These are phyloP conservation scores for Microtus pennsylvanicus DNA, from an alignment of 2,113 vertebrate species.

Conservation along the genomic window DNA sequence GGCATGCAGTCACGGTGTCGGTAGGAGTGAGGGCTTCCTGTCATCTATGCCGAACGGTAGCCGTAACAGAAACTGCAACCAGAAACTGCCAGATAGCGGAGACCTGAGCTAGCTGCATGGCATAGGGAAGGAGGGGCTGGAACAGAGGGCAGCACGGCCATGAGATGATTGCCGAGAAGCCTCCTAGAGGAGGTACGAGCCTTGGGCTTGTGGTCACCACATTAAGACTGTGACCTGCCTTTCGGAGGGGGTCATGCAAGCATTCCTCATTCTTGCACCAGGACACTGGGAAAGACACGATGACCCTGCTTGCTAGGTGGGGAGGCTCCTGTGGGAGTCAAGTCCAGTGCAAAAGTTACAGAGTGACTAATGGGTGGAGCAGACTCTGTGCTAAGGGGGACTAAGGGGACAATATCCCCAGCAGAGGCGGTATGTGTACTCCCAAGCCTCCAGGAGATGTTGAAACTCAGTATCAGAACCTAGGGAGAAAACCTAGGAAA, in stretches of 20 bases:
- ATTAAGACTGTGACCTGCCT: not conserved
- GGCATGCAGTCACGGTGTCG: accelerated
- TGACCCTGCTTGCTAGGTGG: not conserved
- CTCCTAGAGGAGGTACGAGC: not conserved
- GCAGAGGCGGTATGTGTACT: accelerated
- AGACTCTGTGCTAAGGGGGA: not conserved
- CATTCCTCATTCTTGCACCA: not conserved
- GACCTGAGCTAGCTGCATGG: accelerated
- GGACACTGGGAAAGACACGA: accelerated
- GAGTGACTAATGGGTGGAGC: not conserved
- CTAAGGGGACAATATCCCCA: not conserved
- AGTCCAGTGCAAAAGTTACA: not conserved
- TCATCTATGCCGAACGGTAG: accelerated
- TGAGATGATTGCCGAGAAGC: not conserved
- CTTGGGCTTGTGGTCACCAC: not conserved
- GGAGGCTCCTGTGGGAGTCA: not conserved
- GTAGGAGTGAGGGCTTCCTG: accelerated
- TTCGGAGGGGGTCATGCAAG: not conserved
- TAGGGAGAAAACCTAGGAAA: not conserved
- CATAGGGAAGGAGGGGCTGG: accelerated
- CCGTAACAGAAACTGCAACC: not conserved
- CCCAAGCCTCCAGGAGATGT: not conserved
- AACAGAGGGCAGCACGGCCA: accelerated
- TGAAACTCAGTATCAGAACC: not conserved
- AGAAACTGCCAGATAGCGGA: accelerated